phyloP scores from a whole-genome alignment of 2,113 vertebrate genomes.

The Oplegnathus fasciatus region DNA sequence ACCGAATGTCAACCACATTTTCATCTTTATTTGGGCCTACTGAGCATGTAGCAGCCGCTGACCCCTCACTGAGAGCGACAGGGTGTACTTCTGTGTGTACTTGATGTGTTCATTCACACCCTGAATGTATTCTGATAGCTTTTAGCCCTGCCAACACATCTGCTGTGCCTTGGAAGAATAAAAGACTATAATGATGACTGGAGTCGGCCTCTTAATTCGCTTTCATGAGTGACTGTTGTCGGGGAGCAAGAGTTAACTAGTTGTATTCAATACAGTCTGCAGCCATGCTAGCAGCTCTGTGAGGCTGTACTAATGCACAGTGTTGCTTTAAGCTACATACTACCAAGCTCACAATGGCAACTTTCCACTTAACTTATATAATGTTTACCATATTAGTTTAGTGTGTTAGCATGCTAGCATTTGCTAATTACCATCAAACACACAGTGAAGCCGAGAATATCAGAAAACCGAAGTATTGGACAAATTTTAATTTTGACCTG shows the following conservation, averaged over 20 bases:
- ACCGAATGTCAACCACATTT: constrained; percentile 32
- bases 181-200: constrained; percentile 61
- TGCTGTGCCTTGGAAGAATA: constrained; percentile 87
- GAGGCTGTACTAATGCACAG: not conserved
- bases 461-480: not conserved
- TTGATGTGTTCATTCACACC: constrained; percentile 66
- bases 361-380: too few relatives aligned
- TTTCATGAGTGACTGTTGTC: not conserved
- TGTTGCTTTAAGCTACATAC: not conserved
- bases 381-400: not conserved
- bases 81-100: constrained; percentile 60
- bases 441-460: not conserved
- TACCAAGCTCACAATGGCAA: too few relatives aligned
- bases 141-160: constrained; percentile 81
- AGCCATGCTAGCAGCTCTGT: not conserved
- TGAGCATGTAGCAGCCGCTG: constrained; percentile 73
- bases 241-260: too few relatives aligned
- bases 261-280: too few relatives aligned
- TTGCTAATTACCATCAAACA: not conserved
- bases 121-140: constrained; percentile 82
- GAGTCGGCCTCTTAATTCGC: constrained; percentile 18
- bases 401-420: not conserved
- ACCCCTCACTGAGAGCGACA: constrained; percentile 52
- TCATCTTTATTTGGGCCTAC: constrained; percentile 57
- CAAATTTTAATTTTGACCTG: too few relatives aligned